Percentiles rank a stretch among this genome's conserved stretches.
Conservation (phyloP, 2,797 vertebrate genomes). For the Pitangus sulphuratus region DNA sequence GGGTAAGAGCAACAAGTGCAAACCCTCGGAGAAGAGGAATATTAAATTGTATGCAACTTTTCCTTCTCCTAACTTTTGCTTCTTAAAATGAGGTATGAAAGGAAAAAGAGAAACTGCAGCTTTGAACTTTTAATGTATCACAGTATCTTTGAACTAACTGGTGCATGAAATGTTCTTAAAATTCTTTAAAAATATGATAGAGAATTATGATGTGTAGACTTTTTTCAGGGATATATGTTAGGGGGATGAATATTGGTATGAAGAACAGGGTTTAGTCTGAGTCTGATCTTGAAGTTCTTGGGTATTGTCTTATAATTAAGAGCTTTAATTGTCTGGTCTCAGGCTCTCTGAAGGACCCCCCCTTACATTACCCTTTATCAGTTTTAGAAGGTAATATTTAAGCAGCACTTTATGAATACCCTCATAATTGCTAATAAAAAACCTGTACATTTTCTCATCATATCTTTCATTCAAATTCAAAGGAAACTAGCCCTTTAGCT, state of each 20-base stretch:
- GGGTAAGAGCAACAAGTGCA: neutral
- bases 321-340: slow-evolving; percentile 10
- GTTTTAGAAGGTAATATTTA: slow-evolving; percentile 45
- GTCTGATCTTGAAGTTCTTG: slow-evolving; percentile 7
- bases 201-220: slow-evolving; percentile 37
- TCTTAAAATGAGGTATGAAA: slow-evolving; percentile 42
- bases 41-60: slow-evolving; percentile 13
- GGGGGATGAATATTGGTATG: neutral
- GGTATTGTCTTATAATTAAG: slow-evolving; percentile 7
- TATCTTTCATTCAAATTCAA: slow-evolving; percentile 26
- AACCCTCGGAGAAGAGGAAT: neutral
- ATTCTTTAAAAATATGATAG: slow-evolving; percentile 45
- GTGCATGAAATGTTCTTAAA: slow-evolving; percentile 66
- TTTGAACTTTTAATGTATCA: slow-evolving; percentile 60
- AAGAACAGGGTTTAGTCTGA: neutral
- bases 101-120: slow-evolving; percentile 35
- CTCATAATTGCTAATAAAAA: slow-evolving; percentile 39
- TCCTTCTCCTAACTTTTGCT: slow-evolving; percentile 23
- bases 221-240: neutral
- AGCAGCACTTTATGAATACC: neutral
- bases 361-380: neutral
- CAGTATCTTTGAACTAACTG: slow-evolving; percentile 71
- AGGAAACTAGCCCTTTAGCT: neutral
- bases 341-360: neutral
- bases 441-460: neutral